These are phyloP conservation scores for Drosophila orena DNA, from an alignment of 1,140 invertebrate species.

Conservation along the genomic window DNA sequence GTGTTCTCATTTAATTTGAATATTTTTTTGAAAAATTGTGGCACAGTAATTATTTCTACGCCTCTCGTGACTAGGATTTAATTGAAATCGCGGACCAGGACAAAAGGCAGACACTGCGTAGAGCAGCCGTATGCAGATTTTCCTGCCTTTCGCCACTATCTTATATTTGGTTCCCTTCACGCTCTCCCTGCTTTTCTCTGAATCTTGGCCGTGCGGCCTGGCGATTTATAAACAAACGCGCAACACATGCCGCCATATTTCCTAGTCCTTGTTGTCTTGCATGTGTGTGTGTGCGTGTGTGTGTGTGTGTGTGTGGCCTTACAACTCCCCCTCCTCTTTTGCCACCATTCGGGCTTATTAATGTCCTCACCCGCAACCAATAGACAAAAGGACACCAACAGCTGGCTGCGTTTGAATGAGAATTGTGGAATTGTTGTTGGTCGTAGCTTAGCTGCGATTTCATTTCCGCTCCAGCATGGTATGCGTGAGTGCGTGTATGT, in stretches of 20 bases:
- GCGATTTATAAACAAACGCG: conserved; percentile 70
- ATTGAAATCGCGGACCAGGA: conserved; percentile 36
- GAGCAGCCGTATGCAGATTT: conserved; percentile 49
- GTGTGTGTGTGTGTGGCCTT: not conserved
- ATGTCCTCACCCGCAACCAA: conserved; percentile 58
- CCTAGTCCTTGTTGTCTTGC: conserved; percentile 59
- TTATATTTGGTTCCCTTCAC: not conserved
- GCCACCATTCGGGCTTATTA: conserved; percentile 44
- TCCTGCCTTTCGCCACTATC: conserved; percentile 1
- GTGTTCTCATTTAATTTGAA: no score
- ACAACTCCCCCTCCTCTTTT: not conserved
- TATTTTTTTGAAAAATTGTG: no score
- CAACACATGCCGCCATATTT: conserved; percentile 67
- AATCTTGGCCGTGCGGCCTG: conserved; percentile 32
- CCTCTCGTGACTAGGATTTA: conserved; percentile 37
- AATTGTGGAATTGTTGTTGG: conserved; percentile 53
- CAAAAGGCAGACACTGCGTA: conserved; percentile 53
- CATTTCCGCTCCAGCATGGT: conserved; percentile 45
- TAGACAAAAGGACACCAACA: conserved; percentile 64
- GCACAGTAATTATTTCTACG: no score
- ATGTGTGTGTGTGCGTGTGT: conserved; percentile 33
- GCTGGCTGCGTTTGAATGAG: conserved; percentile 46
- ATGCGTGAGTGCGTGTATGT: conserved; percentile 33
- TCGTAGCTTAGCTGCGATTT: conserved; percentile 62
- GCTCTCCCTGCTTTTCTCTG: not conserved